Percentiles rank a stretch among this genome's conserved stretches.
These are phyloP conservation scores for Bufo gargarizans DNA, from an alignment of 2,113 vertebrate genomes.

Conservation along the genomic window DNA sequence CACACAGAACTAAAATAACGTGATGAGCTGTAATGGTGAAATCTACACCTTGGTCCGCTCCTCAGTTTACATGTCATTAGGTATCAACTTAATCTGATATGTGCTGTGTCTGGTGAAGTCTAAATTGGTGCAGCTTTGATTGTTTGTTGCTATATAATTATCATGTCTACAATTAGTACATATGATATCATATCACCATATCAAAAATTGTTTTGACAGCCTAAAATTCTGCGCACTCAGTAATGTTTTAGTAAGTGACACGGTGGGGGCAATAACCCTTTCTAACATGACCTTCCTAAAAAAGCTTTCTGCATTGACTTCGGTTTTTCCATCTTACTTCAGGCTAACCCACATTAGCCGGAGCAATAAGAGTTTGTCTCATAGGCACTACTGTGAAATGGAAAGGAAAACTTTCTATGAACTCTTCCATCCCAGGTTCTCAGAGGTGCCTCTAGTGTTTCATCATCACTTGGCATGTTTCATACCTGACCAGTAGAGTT, in stretches of 20 bases:
- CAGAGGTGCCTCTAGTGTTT: background rate
- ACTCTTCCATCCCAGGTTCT: background rate
- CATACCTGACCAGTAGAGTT: background rate
- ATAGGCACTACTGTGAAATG: background rate
- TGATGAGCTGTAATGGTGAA: background rate
- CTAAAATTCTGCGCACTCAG: background rate
- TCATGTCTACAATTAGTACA: background rate
- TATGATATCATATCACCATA: background rate
- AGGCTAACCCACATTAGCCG: background rate
- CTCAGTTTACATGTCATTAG: conserved; percentile 1
- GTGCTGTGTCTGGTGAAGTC: background rate
- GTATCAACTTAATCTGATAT: conserved; percentile 34
- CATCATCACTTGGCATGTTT: background rate
- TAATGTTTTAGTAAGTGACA: background rate
- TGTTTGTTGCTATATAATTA: background rate
- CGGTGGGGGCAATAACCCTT: background rate
- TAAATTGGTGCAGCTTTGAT: background rate
- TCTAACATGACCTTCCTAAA: background rate
- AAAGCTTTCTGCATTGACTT: background rate
- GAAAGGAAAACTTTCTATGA: background rate
- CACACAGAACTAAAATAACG: background rate
- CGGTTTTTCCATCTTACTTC: background rate
- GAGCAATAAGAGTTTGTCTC: background rate
- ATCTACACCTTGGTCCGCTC: background rate
- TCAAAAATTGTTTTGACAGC: background rate